Conservation (phyloP, 2,888 invertebrate genomes). For the Chrysina gloriosa region DNA sequence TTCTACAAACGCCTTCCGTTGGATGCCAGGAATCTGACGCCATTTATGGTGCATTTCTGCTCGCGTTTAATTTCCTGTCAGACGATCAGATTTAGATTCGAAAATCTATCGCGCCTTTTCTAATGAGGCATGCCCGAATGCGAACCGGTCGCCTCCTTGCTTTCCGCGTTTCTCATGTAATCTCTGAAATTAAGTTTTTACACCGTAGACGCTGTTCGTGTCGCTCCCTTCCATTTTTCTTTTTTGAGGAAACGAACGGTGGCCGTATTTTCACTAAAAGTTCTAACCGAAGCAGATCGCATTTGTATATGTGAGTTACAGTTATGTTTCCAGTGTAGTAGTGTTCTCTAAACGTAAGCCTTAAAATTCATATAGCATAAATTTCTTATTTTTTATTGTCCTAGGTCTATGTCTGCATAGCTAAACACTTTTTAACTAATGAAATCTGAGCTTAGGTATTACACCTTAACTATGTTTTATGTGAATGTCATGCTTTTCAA, state of each 20-base stretch:
- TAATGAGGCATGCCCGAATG: slow-evolving; percentile 8
- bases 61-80: slow-evolving; percentile 34
- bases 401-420: too few relatives aligned
- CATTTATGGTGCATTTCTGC: slow-evolving; percentile 8
- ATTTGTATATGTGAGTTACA: too few relatives aligned
- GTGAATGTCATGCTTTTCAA: too few relatives aligned
- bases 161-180: neutral
- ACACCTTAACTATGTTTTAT: too few relatives aligned
- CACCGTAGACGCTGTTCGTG: neutral
- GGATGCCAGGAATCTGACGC: neutral
- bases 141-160: neutral
- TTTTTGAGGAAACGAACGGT: slow-evolving; percentile 22
- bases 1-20: neutral
- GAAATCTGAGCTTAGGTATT: too few relatives aligned
- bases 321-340: too few relatives aligned
- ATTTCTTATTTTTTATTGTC: too few relatives aligned
- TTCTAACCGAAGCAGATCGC: neutral
- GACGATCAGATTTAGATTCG: slow-evolving; percentile 30
- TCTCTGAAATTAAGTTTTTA: slow-evolving; percentile 24
- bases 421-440: too few relatives aligned
- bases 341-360: too few relatives aligned
- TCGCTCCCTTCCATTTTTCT: neutral
- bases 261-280: too few relatives aligned
- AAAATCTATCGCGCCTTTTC: slow-evolving; percentile 7
- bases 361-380: too few relatives aligned